Conservation (phyloP, 2,888 invertebrate genomes). For the Apotomis turbidana region DNA sequence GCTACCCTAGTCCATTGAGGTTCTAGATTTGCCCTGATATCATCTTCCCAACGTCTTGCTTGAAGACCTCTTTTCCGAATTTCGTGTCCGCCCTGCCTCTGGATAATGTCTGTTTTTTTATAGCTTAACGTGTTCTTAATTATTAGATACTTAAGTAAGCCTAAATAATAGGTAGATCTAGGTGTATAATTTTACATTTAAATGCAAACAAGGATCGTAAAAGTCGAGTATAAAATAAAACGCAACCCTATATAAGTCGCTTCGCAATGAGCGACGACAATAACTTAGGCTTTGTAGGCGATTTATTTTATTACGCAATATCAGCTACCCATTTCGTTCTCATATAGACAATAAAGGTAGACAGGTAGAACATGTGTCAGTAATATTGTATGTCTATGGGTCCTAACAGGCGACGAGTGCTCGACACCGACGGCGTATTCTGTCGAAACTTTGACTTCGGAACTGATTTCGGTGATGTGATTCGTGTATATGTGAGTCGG, state of each 20-base stretch:
- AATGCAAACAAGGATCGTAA: conserved; percentile 1
- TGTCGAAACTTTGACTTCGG: conserved; percentile 16
- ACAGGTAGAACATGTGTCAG: not conserved
- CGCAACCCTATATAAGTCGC: not conserved
- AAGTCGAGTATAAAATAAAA: conserved; percentile 14
- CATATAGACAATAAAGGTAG: not conserved
- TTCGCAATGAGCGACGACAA: conserved; percentile 4
- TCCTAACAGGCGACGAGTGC: conserved; percentile 6
- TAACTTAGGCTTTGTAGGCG: not conserved
- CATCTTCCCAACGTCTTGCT: too few relatives aligned
- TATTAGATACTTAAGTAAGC: too few relatives aligned
- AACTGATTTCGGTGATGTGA: conserved; percentile 8
- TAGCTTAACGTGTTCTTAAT: too few relatives aligned
- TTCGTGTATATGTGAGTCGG: not conserved
- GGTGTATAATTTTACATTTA: not conserved
- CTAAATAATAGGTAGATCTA: not conserved
- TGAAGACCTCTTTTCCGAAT: too few relatives aligned
- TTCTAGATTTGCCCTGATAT: too few relatives aligned
- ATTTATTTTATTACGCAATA: not conserved
- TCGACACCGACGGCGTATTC: not conserved
- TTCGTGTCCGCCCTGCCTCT: too few relatives aligned
- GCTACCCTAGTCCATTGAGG: too few relatives aligned
- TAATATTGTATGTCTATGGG: not conserved
- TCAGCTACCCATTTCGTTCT: not conserved
- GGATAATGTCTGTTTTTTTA: too few relatives aligned